A percentile compares a stretch with the other conserved stretches of the same genome.
Evolutionary conservation across 2,113 vertebrate species (phyloP).

Genomic region (Rhombomys opimus): DNA sequence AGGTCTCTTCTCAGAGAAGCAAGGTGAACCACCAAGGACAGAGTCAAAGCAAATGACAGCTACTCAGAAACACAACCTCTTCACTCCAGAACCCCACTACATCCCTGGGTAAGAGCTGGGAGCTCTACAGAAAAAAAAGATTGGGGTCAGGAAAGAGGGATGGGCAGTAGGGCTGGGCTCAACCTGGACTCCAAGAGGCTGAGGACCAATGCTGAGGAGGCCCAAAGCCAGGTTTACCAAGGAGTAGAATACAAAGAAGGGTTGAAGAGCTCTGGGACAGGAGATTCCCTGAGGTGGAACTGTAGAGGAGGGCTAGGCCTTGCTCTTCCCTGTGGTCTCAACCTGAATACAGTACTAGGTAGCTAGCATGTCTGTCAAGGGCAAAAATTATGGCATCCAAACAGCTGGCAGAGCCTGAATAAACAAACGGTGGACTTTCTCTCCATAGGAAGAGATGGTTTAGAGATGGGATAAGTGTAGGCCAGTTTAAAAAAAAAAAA

Average conservation of each 20-base stretch:
- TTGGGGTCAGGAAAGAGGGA: neutral
- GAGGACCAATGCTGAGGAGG: neutral
- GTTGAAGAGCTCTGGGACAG: too few species aligned
- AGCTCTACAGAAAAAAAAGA: neutral
- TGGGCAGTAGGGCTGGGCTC: neutral
- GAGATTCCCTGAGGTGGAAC: neutral
- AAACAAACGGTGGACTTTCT: rapidly evolving
- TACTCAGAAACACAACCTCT: conserved; percentile 67
- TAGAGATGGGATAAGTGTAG: neutral
- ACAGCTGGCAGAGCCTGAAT: neutral
- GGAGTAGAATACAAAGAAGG: neutral
- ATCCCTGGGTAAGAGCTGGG: conserved; percentile 73
- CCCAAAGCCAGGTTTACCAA: neutral
- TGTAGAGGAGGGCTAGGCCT: neutral
- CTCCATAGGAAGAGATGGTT: neutral
- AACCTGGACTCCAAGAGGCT: neutral
- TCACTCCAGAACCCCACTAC: conserved; percentile 78
- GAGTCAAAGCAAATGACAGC: conserved; percentile 63
- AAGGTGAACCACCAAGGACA: neutral
- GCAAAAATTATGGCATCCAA: neutral
- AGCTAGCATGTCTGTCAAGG: neutral
- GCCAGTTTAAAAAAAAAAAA: neutral
- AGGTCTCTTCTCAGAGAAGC: neutral
- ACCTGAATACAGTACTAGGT: neutral
- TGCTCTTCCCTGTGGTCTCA: neutral